phyloP scores from a whole-genome alignment of 2,888 invertebrate species.

The Sinodicranocentrus sp. region DNA sequence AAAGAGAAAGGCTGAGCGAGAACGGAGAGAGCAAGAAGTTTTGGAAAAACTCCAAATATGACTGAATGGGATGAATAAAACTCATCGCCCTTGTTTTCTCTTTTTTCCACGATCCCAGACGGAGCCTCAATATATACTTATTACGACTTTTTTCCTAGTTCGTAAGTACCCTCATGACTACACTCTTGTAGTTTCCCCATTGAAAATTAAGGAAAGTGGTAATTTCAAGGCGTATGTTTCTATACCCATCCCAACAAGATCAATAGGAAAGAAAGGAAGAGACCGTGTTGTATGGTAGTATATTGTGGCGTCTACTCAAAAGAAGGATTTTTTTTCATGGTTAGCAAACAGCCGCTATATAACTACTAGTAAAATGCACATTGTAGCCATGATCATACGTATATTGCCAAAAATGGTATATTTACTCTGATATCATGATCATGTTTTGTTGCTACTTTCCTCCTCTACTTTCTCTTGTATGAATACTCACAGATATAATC shows the following conservation, averaged over 20 bases:
- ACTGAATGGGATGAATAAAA: slow-evolving; percentile 64
- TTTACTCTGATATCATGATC: slow-evolving; percentile 38
- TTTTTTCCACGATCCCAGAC: slow-evolving; percentile 23
- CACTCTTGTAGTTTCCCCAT: slow-evolving; percentile 30
- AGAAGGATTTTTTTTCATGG: neutral
- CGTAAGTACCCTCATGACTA: slow-evolving; percentile 25
- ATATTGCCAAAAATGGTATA: slow-evolving; percentile 36
- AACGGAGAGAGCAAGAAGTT: slow-evolving; percentile 54
- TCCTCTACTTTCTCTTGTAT: neutral
- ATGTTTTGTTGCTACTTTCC: slow-evolving; percentile 53
- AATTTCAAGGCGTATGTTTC: slow-evolving; percentile 44
- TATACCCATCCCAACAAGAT: slow-evolving; percentile 17
- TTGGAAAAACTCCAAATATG: slow-evolving; percentile 64
- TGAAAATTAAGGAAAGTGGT: slow-evolving; percentile 57
- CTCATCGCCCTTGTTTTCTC: slow-evolving; percentile 62
- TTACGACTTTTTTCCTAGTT: slow-evolving; percentile 34
- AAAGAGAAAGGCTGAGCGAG: slow-evolving; percentile 1
- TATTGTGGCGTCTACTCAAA: slow-evolving; percentile 14
- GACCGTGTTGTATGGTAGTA: neutral
- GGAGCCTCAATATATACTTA: slow-evolving; percentile 54
- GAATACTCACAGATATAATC: neutral
- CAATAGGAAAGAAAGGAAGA: slow-evolving; percentile 14
- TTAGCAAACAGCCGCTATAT: neutral
- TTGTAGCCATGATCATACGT: neutral
- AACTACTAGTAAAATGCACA: no score